phyloP scores from a whole-genome alignment of 1,140 invertebrate species.

The Chrysoperla carnea region DNA sequence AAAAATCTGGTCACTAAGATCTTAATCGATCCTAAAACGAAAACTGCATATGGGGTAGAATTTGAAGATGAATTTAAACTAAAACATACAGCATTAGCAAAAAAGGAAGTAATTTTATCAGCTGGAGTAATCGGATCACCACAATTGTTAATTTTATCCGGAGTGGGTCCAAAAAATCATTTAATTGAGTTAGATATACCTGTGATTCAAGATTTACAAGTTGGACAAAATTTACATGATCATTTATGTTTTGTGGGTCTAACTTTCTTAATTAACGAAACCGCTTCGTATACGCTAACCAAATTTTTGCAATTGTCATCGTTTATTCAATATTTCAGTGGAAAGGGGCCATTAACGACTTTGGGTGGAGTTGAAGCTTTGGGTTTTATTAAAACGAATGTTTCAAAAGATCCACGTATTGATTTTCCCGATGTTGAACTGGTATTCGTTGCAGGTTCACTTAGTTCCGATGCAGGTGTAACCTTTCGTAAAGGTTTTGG shows the following conservation, averaged over 20 bases:
- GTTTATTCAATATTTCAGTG: constrained; percentile 26
- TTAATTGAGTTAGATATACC: constrained; percentile 43
- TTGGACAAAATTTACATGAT: constrained; percentile 50
- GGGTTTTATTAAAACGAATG: constrained; percentile 39
- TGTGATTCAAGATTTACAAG: constrained; percentile 39
- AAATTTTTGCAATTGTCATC: constrained; percentile 25
- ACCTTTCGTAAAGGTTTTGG: constrained; percentile 31
- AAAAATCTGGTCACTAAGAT: constrained; percentile 39
- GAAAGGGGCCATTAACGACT: constrained; percentile 30
- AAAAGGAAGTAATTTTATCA: constrained; percentile 50
- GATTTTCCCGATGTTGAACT: constrained; percentile 38
- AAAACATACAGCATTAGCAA: constrained; percentile 27
- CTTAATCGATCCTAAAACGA: constrained; percentile 32
- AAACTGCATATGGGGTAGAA: constrained; percentile 39
- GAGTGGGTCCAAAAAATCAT: constrained; percentile 48
- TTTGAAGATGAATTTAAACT: constrained; percentile 26
- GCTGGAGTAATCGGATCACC: constrained; percentile 64
- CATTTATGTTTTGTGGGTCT: constrained; percentile 48
- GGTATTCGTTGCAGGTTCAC: constrained; percentile 24
- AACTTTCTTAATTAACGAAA: constrained; percentile 33
- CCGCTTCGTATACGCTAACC: constrained; percentile 24
- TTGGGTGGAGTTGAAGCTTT: constrained; percentile 42
- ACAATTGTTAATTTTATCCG: constrained; percentile 64
- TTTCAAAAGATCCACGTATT: constrained; percentile 25
- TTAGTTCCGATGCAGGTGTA: constrained; percentile 23